Base-by-base conservation (phyloP, 2,113 vertebrate species). In the pig (Sus scrofa) region DNA sequence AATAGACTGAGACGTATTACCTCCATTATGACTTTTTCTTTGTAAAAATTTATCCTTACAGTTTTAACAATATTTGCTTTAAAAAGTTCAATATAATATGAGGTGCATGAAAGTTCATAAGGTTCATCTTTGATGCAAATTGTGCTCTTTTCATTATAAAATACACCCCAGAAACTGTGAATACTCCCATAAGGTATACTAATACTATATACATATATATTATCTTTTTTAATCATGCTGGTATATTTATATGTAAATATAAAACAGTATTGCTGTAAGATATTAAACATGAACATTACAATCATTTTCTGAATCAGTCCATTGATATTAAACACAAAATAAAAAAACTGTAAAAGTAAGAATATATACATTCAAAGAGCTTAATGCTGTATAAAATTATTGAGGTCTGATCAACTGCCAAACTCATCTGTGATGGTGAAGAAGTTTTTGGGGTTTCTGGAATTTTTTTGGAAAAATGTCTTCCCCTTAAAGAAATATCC, bases 281-380 rank as follows among this genome's bases (percentile, higher is more conserved):
- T 97, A 98, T 86, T 98, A 96, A 98, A 98, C 85, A 98, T 95
- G 97, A 98, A 98, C 98, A 98, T 98, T 98, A 99, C 98, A 98
- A 97, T 98, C 98, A 98, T 97, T 96, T 97, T 98, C 98, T 97
- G 94, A 98, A 98, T 98, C 98, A 96, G 97, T 97, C 97, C 97
- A 98, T 98, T 97, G 97, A 98, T 91, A 98, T 98, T 99, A 99
- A 99, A 99, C 98, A 98, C 65, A 98, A 98, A 98, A 97, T 92
- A 79, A 98, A 98, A 93, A 97, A 97, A 97, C 97, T 98, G 97
- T 98, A 98, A 98, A 99, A 98, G 98, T 98, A 98, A 98, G 97
- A 98, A 98, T 98, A 98, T 98, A 98, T 98, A 98, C 98, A 98
- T 98, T 99, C 98, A 94, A 97, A 98, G 98, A 98, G 97, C 98